Percentiles rank a stretch among this genome's conserved stretches.
These are phyloP conservation scores for Heteropelma amictum DNA, from an alignment of 2,888 invertebrate genomes.

Conservation along the genomic window DNA sequence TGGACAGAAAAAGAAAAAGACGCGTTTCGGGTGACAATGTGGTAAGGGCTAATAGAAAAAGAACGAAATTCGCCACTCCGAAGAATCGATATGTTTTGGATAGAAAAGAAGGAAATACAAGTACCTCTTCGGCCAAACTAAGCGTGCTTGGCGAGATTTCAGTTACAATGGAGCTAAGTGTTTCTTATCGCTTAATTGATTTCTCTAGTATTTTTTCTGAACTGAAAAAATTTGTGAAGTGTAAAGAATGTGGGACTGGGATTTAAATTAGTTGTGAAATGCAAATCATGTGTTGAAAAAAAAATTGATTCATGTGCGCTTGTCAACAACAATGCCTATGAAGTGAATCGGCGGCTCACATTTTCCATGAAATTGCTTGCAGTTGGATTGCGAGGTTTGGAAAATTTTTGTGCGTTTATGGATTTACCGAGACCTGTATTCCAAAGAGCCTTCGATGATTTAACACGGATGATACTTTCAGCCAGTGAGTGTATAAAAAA, in stretches of 20 bases:
- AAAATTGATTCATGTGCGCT: too few species aligned
- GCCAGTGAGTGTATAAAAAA: not conserved
- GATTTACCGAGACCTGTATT: not conserved
- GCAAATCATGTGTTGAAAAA: slow-evolving; percentile 8
- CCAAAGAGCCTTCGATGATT: not conserved
- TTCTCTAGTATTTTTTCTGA: slow-evolving; percentile 11
- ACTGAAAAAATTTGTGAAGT: slow-evolving; percentile 11
- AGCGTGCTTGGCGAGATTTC: slow-evolving; percentile 4
- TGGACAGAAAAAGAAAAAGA: not conserved
- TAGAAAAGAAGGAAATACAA: not conserved
- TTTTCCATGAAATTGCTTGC: slow-evolving; percentile 1
- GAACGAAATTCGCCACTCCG: not conserved
- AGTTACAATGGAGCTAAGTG: slow-evolving; percentile 6
- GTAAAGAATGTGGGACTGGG: slow-evolving; percentile 14
- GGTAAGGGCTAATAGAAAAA: not conserved
- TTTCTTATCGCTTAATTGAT: slow-evolving; percentile 4
- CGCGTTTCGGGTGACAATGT: not conserved
- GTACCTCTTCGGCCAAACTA: slow-evolving; percentile 2
- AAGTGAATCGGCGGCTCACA: not conserved
- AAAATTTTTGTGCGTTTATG: not conserved
- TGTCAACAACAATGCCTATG: slow-evolving; percentile 6
- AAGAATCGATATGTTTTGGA: not conserved
- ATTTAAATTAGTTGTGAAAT: slow-evolving; percentile 12
- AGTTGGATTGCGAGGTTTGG: not conserved
- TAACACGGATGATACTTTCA: not conserved